Evolutionary conservation across 2,888 invertebrate genomes (phyloP).

Genomic region (Andrena minutula): DNA sequence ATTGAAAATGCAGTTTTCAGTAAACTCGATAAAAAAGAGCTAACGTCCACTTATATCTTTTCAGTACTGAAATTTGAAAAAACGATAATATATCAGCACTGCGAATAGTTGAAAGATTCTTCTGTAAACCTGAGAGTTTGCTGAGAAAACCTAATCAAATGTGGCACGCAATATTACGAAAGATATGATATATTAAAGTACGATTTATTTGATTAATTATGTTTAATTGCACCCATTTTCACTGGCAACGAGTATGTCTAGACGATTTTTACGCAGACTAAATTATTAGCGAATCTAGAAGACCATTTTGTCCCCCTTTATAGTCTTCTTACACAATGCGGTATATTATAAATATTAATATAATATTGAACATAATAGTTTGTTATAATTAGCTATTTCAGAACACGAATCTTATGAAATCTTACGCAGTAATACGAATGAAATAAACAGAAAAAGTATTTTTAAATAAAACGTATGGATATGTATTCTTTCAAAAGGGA

Average conservation of each 20-base stretch:
- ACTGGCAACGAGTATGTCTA: slow-evolving; percentile 52
- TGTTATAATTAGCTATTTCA: not conserved
- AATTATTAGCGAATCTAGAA: not conserved
- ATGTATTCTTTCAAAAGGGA: too few relatives aligned
- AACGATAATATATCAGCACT: slow-evolving; percentile 7
- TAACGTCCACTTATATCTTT: slow-evolving; percentile 17
- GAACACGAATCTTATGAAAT: not conserved
- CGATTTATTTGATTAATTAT: slow-evolving; percentile 19
- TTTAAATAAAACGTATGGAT: not conserved
- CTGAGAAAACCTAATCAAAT: slow-evolving; percentile 30
- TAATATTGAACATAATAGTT: not conserved
- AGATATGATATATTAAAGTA: slow-evolving; percentile 14
- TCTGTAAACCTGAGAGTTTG: slow-evolving; percentile 76
- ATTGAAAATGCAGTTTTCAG: slow-evolving; percentile 27
- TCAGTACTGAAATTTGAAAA: slow-evolving; percentile 18
- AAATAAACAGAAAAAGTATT: not conserved
- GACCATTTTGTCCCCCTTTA: not conserved
- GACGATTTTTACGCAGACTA: not conserved
- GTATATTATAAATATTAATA: not conserved
- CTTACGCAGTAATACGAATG: not conserved
- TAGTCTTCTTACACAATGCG: not conserved
- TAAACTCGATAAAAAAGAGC: slow-evolving; percentile 23
- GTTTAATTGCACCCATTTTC: slow-evolving; percentile 28
- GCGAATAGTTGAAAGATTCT: slow-evolving; percentile 38
- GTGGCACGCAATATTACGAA: slow-evolving; percentile 17